Evolutionary conservation across 1,140 invertebrate species (phyloP).

Genomic region (Bombus fervidus): DNA sequence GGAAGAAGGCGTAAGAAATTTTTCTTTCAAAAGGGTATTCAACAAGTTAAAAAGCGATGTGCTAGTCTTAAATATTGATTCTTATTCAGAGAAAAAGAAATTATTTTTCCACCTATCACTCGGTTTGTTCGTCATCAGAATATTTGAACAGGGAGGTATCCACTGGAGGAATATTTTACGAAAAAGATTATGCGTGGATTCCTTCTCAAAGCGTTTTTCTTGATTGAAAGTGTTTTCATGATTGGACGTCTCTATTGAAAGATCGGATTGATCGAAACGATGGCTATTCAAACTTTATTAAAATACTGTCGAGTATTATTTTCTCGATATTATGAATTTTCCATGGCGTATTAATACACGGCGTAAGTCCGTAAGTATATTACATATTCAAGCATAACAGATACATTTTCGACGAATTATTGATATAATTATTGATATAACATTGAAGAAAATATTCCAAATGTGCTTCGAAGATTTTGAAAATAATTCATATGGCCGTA

Average conservation of each 20-base stretch:
- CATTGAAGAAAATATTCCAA: too few species aligned
- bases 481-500: too few species aligned
- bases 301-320: not conserved
- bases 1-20: not conserved
- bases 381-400: too few species aligned
- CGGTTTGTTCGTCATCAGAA: not conserved
- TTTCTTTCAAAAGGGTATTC: not conserved
- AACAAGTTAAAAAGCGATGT: constrained; percentile 11
- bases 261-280: not conserved
- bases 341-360: too few species aligned
- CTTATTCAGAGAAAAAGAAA: not conserved
- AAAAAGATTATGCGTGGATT: not conserved
- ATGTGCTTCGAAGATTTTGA: too few species aligned
- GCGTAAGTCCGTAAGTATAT: too few species aligned
- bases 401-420: too few species aligned
- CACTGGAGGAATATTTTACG: not conserved
- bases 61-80: constrained; percentile 1
- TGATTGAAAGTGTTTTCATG: not conserved
- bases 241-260: not conserved
- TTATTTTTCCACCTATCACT: not conserved
- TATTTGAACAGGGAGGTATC: not conserved
- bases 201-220: not conserved
- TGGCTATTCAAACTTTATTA: not conserved
- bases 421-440: too few species aligned
- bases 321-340: too few species aligned